These are phyloP conservation scores for Tribolium madens DNA, from an alignment of 1,140 invertebrate species.

Conservation along the genomic window DNA sequence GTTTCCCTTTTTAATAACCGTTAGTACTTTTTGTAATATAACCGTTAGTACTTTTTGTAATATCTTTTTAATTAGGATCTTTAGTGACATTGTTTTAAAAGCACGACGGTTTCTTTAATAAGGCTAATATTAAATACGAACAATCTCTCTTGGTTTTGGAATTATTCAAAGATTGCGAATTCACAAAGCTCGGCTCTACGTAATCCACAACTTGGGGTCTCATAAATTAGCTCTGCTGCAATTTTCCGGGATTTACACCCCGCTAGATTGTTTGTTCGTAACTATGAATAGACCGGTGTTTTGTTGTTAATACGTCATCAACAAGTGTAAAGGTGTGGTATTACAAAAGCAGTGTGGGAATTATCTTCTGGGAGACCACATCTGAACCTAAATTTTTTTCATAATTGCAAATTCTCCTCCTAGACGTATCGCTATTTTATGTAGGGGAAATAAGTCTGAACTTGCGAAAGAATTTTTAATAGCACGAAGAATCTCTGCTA, in stretches of 20 bases:
- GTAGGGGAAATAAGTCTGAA: neutral
- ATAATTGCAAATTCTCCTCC: neutral
- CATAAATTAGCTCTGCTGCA: slow-evolving; percentile 27
- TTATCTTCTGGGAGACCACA: neutral
- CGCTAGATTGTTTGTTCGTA: slow-evolving; percentile 10
- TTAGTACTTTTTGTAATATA: neutral
- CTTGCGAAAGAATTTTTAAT: neutral
- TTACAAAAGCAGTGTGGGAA: slow-evolving; percentile 6
- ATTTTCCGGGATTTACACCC: slow-evolving; percentile 31
- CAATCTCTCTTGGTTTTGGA: neutral
- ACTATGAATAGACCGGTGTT: slow-evolving; percentile 29
- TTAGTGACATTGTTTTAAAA: neutral
- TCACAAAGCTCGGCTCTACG: slow-evolving; percentile 19
- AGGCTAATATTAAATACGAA: slow-evolving; percentile 19
- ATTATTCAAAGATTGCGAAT: slow-evolving; percentile 38
- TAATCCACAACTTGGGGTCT: slow-evolving; percentile 16
- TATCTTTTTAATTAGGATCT: neutral
- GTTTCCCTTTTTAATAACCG: neutral
- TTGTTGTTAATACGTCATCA: slow-evolving; percentile 13
- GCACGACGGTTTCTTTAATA: neutral
- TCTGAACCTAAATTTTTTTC: neutral
- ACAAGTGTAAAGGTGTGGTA: slow-evolving; percentile 9
- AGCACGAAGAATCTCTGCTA: neutral
- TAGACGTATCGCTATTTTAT: neutral
- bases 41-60: neutral